A percentile compares a stretch with the other conserved stretches of the same genome.
Conservation (phyloP, 2,113 vertebrate species). For the Pseudolaguvia tuberculata region DNA sequence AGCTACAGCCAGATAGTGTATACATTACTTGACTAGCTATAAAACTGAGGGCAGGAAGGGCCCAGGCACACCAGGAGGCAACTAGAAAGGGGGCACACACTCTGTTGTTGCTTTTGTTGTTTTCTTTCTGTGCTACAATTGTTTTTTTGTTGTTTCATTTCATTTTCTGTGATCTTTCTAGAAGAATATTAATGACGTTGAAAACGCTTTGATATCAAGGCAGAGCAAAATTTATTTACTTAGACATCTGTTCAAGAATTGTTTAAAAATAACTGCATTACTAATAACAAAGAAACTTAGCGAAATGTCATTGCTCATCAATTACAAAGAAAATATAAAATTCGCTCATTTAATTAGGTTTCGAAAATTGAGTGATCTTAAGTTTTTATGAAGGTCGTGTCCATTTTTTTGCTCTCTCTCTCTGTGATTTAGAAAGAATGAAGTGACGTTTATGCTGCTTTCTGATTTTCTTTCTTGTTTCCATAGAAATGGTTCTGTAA, state of each 20-base stretch:
- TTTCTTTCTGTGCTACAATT: background rate
- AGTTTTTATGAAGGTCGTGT: background rate
- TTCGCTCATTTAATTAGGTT: too few species aligned
- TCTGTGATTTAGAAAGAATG: background rate
- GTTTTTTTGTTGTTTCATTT: background rate
- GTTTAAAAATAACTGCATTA: background rate
- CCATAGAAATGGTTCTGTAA: constrained; percentile 34
- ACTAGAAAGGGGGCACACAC: constrained; percentile 5
- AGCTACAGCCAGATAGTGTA: constrained; percentile 44
- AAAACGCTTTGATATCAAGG: background rate
- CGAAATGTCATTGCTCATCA: background rate
- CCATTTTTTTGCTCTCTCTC: background rate
- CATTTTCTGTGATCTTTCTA: constrained; percentile 18
- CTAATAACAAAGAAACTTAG: background rate
- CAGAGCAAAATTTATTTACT: background rate
- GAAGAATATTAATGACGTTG: background rate
- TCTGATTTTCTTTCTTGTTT: constrained; percentile 37
- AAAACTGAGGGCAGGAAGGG: constrained; percentile 47
- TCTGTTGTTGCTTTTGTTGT: background rate
- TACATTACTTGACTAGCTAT: constrained; percentile 55
- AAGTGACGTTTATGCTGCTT: background rate
- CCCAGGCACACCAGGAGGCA: constrained; percentile 53
- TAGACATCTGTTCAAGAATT: too few species aligned
- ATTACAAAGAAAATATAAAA: too few species aligned
- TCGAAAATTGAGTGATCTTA: background rate